phyloP scores from a whole-genome alignment of 1,140 invertebrate species.

The Pseudomyrmex flavicornis region DNA sequence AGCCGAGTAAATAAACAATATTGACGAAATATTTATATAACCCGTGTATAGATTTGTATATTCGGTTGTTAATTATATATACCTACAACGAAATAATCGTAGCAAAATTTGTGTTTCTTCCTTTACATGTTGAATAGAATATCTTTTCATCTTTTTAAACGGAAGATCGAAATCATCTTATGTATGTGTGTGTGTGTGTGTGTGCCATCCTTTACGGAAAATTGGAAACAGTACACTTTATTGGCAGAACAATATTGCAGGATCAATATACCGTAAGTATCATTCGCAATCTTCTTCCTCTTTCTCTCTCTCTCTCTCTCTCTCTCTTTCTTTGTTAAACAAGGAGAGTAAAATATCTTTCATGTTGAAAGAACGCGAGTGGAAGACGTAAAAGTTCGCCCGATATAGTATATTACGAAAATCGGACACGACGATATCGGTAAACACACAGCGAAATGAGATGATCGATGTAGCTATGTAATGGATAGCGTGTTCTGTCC shows the following conservation, averaged over 20 bases:
- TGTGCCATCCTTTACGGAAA: constrained; percentile 17
- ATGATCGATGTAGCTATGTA: constrained; percentile 25
- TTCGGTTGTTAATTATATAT: too few relatives aligned
- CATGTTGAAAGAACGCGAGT: constrained; percentile 6
- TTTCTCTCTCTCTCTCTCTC: too few relatives aligned
- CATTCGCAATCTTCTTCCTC: constrained; percentile 16
- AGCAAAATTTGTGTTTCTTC: background rate
- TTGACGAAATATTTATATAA: background rate
- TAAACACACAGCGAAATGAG: constrained; percentile 34
- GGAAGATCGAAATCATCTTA: background rate
- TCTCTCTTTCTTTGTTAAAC: background rate
- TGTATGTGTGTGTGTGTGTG: background rate
- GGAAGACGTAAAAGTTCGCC: constrained; percentile 6
- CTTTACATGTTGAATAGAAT: background rate
- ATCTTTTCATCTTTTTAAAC: background rate
- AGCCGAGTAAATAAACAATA: background rate
- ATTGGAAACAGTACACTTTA: constrained; percentile 51
- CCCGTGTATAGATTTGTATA: background rate
- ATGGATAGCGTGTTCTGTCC: background rate
- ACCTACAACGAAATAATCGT: too few relatives aligned
- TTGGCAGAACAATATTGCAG: constrained; percentile 28
- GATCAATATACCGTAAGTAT: constrained; percentile 38
- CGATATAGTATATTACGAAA: background rate
- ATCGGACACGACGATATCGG: constrained; percentile 4
- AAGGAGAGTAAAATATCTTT: background rate